These are phyloP conservation scores for Chrysomela aeneicollis DNA, from an alignment of 2,888 invertebrate species.

Conservation along the genomic window DNA sequence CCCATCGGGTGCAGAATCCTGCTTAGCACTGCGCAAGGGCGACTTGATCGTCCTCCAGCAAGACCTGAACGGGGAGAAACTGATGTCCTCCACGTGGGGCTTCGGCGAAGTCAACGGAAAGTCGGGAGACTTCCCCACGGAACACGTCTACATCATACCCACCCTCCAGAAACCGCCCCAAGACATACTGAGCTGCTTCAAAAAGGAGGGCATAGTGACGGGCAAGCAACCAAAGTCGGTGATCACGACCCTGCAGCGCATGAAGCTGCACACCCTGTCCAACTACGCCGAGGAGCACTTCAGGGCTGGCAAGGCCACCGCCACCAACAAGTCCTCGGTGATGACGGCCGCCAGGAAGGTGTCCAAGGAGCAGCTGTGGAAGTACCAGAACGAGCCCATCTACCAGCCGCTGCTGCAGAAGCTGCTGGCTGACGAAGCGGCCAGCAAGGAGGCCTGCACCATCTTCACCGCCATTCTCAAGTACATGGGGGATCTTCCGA, in stretches of 20 bases:
- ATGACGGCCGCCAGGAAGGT: constrained; percentile 72
- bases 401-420: constrained; percentile 83
- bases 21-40: constrained; percentile 69
- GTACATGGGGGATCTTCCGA: constrained; percentile 94
- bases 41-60: constrained; percentile 85
- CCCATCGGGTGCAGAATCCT: constrained; percentile 63
- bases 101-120: constrained; percentile 75
- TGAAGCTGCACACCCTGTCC: constrained; percentile 83
- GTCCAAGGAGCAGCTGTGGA: constrained; percentile 80
- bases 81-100: constrained; percentile 77
- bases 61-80: constrained; percentile 76
- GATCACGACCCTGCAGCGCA: constrained; percentile 68
- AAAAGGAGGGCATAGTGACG: constrained; percentile 64
- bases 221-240: constrained; percentile 28
- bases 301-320: constrained; percentile 62
- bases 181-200: constrained; percentile 72
- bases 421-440: constrained; percentile 73
- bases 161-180: constrained; percentile 78
- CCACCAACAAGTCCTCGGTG: constrained; percentile 70
- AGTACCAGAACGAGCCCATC: constrained; percentile 81
- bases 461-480: constrained; percentile 72
- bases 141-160: constrained; percentile 86
- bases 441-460: constrained; percentile 75
- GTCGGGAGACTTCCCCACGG: constrained; percentile 85
- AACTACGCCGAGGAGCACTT: constrained; percentile 87